Conservation (phyloP, 2,888 invertebrate species). For the Ganaspis brasiliensis region DNA sequence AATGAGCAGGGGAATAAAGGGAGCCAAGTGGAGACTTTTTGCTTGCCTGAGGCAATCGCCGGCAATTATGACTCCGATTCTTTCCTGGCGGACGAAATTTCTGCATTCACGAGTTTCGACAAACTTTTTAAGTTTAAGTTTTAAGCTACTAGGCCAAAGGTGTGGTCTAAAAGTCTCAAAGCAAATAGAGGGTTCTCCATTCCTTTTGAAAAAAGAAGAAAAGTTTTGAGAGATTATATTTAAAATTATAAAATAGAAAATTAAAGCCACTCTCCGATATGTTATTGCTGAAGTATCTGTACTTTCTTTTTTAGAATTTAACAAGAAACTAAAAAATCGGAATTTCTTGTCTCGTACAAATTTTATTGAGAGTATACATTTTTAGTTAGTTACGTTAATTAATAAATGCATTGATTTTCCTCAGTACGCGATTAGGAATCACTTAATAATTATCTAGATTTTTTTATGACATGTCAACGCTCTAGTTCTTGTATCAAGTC, state of each 20-base stretch:
- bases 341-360: too few species aligned
- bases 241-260: neutral
- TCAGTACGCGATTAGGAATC: too few species aligned
- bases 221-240: neutral
- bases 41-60: conserved; percentile 13
- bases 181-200: neutral
- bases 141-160: neutral
- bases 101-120: conserved; percentile 9
- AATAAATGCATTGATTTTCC: too few species aligned
- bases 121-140: conserved; percentile 27
- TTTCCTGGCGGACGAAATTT: conserved; percentile 15
- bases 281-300: too few species aligned
- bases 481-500: too few species aligned
- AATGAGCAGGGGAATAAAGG: neutral
- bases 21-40: conserved; percentile 1
- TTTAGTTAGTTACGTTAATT: too few species aligned
- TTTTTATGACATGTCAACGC: too few species aligned
- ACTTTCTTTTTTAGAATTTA: too few species aligned
- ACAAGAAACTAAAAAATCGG: too few species aligned
- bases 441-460: too few species aligned
- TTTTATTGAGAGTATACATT: too few species aligned
- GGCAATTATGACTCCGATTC: conserved; percentile 36
- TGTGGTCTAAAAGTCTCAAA: conserved; percentile 3
- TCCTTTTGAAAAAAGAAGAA: neutral
- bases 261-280: too few species aligned